phyloP scores from a whole-genome alignment of 2,797 vertebrate genomes.

The Pithecia hirsuta region DNA sequence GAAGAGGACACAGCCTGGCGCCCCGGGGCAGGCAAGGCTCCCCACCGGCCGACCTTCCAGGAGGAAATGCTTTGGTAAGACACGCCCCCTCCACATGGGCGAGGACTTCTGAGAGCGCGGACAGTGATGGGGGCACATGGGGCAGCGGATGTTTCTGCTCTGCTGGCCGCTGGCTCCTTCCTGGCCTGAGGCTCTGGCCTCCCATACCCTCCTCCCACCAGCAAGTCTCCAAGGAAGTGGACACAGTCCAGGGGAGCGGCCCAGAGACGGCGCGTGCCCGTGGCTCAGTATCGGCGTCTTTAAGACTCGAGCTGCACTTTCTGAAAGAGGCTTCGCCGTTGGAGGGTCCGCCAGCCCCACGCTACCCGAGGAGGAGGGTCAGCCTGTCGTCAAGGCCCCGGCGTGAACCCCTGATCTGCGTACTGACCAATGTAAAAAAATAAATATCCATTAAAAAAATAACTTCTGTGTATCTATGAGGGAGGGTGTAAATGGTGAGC shows the following conservation, averaged over 20 bases:
- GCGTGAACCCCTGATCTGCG: conserved; percentile 34
- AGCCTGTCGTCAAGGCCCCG: neutral
- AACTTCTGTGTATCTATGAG: conserved; percentile 66
- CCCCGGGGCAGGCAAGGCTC: neutral
- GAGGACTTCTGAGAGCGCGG: neutral
- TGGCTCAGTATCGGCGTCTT: neutral
- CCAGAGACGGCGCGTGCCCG: neutral
- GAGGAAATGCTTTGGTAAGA: neutral
- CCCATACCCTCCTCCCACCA: neutral
- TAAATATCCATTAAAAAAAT: conserved; percentile 79
- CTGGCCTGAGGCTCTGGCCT: neutral
- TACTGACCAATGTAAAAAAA: conserved; percentile 79
- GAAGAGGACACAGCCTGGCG: neutral
- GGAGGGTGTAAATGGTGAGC: conserved; percentile 6
- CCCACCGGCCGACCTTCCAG: neutral
- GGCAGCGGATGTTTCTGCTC: neutral
- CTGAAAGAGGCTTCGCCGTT: neutral
- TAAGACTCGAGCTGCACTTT: conserved; percentile 55
- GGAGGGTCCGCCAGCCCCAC: neutral
- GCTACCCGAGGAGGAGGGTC: too few relatives aligned
- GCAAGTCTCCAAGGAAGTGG: neutral
- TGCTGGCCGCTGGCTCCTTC: neutral
- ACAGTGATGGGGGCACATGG: neutral
- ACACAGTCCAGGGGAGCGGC: neutral
- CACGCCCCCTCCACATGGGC: neutral